These are phyloP conservation scores for Watsonalla binaria DNA, from an alignment of 2,888 invertebrate species.

Conservation along the genomic window DNA sequence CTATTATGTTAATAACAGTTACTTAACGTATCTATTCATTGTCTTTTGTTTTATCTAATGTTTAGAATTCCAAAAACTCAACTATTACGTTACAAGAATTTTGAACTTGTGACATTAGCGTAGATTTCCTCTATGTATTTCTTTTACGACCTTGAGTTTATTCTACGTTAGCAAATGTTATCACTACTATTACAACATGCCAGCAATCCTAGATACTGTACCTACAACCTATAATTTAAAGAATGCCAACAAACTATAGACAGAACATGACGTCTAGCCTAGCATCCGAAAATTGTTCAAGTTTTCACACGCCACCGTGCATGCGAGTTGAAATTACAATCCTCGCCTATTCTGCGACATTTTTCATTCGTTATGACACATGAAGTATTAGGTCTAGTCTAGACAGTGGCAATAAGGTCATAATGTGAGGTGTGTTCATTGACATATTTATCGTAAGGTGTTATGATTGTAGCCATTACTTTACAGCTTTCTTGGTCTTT, in stretches of 20 bases:
- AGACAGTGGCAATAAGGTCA: conserved; percentile 23
- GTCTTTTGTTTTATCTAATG: background rate
- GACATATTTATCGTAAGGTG: no score
- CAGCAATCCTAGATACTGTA: no score
- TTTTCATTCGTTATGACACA: conserved; percentile 22
- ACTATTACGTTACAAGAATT: background rate
- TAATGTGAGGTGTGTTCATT: conserved; percentile 10
- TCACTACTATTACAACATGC: no score
- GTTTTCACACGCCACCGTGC: conserved; percentile 14
- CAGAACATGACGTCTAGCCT: background rate
- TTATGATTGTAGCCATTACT: no score
- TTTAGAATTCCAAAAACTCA: background rate
- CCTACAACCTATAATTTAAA: no score
- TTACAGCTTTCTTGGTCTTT: no score
- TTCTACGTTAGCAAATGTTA: no score
- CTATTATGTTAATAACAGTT: conserved; percentile 29
- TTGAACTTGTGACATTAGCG: no score
- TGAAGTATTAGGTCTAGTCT: conserved; percentile 22
- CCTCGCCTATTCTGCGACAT: conserved; percentile 20
- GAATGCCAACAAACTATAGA: no score
- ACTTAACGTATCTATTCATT: conserved; percentile 7
- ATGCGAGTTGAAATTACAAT: conserved; percentile 25
- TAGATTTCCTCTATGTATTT: no score
- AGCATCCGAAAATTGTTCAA: no score
- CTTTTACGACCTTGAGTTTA: no score